phyloP scores from a whole-genome alignment of 2,113 vertebrate genomes.

The Pelobates fuscus region DNA sequence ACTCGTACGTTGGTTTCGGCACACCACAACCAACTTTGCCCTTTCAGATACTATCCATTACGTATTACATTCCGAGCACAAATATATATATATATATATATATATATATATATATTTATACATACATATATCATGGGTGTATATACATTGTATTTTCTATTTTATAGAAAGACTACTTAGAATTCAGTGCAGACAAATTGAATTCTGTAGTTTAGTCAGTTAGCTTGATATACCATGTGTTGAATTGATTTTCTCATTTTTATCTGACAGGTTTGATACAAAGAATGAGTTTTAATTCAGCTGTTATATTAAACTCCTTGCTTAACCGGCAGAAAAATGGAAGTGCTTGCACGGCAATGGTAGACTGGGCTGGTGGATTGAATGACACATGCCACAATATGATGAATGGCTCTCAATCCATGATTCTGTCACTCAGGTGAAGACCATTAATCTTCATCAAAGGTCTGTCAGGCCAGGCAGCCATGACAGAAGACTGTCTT shows the following conservation, averaged over 20 bases:
- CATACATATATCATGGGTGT: no score
- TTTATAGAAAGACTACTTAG: conserved; percentile 58
- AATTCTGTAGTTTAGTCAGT: conserved; percentile 77
- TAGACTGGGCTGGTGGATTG: conserved; percentile 74
- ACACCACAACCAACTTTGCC: no score
- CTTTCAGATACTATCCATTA: no score
- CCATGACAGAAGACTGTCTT: conserved; percentile 65
- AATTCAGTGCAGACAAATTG: conserved; percentile 78
- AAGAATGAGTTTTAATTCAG: conserved; percentile 95
- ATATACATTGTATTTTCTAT: no score
- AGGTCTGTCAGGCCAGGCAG: conserved; percentile 86
- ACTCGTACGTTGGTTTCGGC: no score
- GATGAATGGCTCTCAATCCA: conserved; percentile 98
- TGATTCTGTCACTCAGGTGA: conserved; percentile 95
- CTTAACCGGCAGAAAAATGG: conserved; percentile 82
- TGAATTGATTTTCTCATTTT: conserved; percentile 95
- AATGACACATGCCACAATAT: conserved; percentile 98
- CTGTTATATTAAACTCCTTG: conserved; percentile 91
- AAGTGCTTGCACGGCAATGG: conserved; percentile 59
- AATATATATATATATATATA: no score
- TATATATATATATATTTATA: no score
- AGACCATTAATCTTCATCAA: conserved; percentile 98
- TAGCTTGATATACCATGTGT: conserved; percentile 77
- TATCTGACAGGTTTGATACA: conserved; percentile 81
- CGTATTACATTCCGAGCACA: no score